Base-by-base conservation (phyloP, 2,113 vertebrate species). In the Nettapus auritus region DNA sequence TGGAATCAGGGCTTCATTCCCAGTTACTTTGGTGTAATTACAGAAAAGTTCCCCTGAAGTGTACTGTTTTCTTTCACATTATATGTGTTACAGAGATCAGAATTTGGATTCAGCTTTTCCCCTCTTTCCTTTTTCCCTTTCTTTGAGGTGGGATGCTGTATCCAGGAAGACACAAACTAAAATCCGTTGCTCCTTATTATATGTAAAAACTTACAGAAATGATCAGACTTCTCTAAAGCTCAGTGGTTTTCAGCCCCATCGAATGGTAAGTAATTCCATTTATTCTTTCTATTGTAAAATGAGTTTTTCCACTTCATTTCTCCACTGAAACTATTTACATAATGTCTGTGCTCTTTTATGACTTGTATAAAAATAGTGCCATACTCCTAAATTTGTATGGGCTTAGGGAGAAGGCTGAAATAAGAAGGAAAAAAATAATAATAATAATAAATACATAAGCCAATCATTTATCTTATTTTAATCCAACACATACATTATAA, bases 221-320 rank as follows among this genome's bases (percentile, higher is more conserved):
- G 15, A 68, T 63, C 46, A 86, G 56, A 48, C 26, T 36, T 77
- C 56, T 88, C 55, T 90, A 81, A 93, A 90, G 12, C 68, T 88
- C 86, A 73, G 62, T 31, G 55, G 16, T 78, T 96, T 88, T 76
- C 63, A 88, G 38, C 9, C 19, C 26, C 21, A 38, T 81, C 2
- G 4, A 95, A 75, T 48, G 22, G 42, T 86, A 93, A 93, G 78
- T 81, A 83, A 84, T 75, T 38, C 15, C 42, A 64, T 52, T 94
- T 94, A 90, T 66, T 82, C 74, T 82, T 95, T 91, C 78, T 76
- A 57, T 19, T 73, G 66, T 53, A 95, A 95, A 94, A 95, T 91
- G 40, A 86, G 66, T 75, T 93, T 96, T 97, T 95, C 89, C 80
- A 86, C 88, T 83, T 95, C 60, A 90, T 97, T 97, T 95, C 62